A percentile compares a stretch with the other conserved stretches of the same genome.
phyloP scores from a whole-genome alignment of 2,797 vertebrate genomes.

The Sebastes wilsoni region DNA sequence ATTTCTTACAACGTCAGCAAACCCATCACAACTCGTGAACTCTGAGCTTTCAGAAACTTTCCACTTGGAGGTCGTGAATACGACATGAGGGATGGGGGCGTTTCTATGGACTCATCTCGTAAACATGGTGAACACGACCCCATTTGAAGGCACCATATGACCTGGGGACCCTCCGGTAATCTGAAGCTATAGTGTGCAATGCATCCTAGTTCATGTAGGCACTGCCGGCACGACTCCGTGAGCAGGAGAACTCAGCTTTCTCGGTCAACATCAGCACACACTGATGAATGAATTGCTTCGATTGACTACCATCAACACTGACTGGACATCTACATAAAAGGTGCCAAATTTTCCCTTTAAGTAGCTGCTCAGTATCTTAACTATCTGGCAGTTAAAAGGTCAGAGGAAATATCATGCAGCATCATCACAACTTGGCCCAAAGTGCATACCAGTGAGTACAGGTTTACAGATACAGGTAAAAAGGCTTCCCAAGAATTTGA shows the following conservation, averaged over 20 bases:
- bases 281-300: neutral
- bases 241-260: neutral
- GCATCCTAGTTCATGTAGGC: neutral
- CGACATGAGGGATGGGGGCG: too few relatives aligned
- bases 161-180: neutral
- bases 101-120: too few relatives aligned
- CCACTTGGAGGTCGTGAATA: too few relatives aligned
- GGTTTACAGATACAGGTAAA: constrained; percentile 49
- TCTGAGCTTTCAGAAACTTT: too few relatives aligned
- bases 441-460: constrained; percentile 69
- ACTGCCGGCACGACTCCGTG: neutral
- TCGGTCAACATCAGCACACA: neutral
- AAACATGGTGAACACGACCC: too few relatives aligned
- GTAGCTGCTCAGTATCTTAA: neutral
- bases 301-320: neutral
- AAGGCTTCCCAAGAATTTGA: constrained; percentile 36
- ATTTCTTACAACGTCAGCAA: too few relatives aligned
- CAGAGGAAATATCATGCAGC: constrained; percentile 60
- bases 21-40: too few relatives aligned
- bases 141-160: neutral
- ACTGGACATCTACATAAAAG: neutral
- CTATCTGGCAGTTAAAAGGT: constrained; percentile 34
- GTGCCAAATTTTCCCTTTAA: neutral
- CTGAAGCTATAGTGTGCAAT: neutral
- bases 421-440: constrained; percentile 61